These are phyloP conservation scores for Chesias legatella DNA, from an alignment of 2,888 invertebrate genomes.

Conservation along the genomic window DNA sequence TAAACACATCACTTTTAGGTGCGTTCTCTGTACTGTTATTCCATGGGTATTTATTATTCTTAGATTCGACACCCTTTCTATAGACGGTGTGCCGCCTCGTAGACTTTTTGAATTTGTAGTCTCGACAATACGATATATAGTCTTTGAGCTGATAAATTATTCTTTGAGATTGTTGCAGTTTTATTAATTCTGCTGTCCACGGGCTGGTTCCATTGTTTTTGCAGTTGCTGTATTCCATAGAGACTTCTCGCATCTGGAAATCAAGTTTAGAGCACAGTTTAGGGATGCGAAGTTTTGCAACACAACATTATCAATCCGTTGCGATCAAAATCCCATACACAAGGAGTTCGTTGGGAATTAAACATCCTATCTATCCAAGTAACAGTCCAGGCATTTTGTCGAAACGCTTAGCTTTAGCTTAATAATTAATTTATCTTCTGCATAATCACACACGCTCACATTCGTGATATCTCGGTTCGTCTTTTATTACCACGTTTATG, in stretches of 20 bases:
- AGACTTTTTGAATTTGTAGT: constrained; percentile 54
- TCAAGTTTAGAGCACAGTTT: neutral
- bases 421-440: too few relatives aligned
- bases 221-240: constrained; percentile 87
- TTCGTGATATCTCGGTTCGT: too few relatives aligned
- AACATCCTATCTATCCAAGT: too few relatives aligned
- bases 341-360: too few relatives aligned
- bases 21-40: constrained; percentile 57
- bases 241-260: constrained; percentile 85
- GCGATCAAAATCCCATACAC: too few relatives aligned
- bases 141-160: constrained; percentile 65
- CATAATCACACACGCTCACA: too few relatives aligned
- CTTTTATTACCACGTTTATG: too few relatives aligned
- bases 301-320: too few relatives aligned
- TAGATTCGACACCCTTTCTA: constrained; percentile 54
- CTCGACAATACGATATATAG: constrained; percentile 56
- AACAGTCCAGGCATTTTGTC: too few relatives aligned
- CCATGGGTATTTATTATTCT: constrained; percentile 70
- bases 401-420: too few relatives aligned
- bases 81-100: constrained; percentile 38
- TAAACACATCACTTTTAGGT: constrained; percentile 50
- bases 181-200: constrained; percentile 67
- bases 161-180: constrained; percentile 64
- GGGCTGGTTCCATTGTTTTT: constrained; percentile 71
- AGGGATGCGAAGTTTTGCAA: too few relatives aligned